Evolutionary conservation across 2,888 invertebrate genomes (phyloP), one percentile per base, ranked within the genome.

Genomic region (Lamellibrachia columna): DNA sequence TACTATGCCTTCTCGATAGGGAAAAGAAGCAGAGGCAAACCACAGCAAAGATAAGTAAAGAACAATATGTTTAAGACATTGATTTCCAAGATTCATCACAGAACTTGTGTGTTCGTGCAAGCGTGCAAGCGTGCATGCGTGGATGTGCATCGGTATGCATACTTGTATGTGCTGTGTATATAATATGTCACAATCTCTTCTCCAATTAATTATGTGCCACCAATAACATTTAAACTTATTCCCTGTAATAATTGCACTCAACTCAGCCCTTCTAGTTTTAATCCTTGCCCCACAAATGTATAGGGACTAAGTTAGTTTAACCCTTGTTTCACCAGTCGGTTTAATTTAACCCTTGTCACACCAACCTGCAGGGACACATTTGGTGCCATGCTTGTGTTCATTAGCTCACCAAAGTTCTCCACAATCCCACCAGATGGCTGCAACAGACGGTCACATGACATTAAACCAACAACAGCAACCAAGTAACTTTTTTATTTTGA

Each of bases 241-340:
- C 75, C 4, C 75, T 75, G 75, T 75, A 22, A 15, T 75, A 75
- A 75, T 22, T 75, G 75, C 3, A 6, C 22, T 40, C 22, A 75
- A 75, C 2, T 75, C 22, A 75, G n/a, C 75, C 2, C 60, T 9
- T 60, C 60, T 60, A 75, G 75, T 40, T 55, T 55, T 55, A 60
- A 75, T 15, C 2, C 75, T 75, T n/a, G 2, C 22, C 7, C 6
- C 7, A 28, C 92, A 95, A 22, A 97, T 97, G 96, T 98, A 98
- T 94, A 99, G 97, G 93, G 98, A 98, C 92, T 99, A 99, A 96
- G 99, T 99, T 92, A 98, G 98, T 7, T 98, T 98, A 94, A 98
- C 98, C 91, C 98, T 98, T 95, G 98, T 98, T 40, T 40, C 40
- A 40, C 40, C 40, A 40, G 40, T 40, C 40, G 40, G 40, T 40